Evolutionary conservation across 2,113 vertebrate species (phyloP).

Genomic region (Laterallus jamaicensis): DNA sequence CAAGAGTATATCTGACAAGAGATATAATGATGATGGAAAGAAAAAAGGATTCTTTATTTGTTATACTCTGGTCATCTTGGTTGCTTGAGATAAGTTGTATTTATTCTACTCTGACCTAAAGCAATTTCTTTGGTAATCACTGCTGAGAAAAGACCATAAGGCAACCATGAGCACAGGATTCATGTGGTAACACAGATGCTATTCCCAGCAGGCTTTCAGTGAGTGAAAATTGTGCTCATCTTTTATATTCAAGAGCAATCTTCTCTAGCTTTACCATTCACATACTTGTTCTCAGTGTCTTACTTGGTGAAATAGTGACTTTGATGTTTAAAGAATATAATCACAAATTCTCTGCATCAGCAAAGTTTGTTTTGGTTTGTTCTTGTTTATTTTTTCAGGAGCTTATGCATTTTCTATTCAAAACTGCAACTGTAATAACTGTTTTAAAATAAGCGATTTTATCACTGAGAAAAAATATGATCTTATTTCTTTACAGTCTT

Average conservation of each 20-base stretch:
- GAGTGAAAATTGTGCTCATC: not conserved
- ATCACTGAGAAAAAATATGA: not conserved
- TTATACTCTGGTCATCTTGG: not conserved
- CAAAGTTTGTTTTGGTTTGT: not conserved
- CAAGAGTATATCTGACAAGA: not conserved
- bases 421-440: not conserved
- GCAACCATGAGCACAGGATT: not conserved
- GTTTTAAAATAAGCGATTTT: not conserved
- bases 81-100: not conserved
- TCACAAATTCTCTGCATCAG: not conserved
- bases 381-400: not conserved
- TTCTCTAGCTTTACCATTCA: not conserved
- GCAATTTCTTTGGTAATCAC: slow-evolving; percentile 8
- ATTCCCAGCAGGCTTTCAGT: not conserved
- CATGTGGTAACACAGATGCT: not conserved
- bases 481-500: not conserved
- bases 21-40: not conserved
- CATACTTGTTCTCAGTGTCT: not conserved
- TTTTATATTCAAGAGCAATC: slow-evolving; percentile 16
- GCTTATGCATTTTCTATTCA: not conserved
- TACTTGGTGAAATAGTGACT: not conserved
- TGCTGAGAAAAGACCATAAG: not conserved
- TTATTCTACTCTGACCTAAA: not conserved
- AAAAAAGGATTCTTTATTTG: not conserved
- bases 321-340: not conserved